Base-by-base conservation (phyloP, 37 sponge, comb jelly and placozoan genomes). In the Eunapius fragilis region DNA sequence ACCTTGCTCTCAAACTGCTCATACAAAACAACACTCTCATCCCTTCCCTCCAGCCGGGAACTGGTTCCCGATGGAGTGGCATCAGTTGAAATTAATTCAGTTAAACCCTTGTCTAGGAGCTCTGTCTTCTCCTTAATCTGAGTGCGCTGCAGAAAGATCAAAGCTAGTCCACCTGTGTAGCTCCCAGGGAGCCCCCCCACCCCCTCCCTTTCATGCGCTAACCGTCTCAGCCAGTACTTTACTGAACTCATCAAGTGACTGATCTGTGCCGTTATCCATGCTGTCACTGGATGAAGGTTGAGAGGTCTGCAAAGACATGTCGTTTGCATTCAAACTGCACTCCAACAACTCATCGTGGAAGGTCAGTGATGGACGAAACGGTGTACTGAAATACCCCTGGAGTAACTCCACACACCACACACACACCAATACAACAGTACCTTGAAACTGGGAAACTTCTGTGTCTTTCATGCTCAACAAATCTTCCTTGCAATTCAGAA, bases 261-360 rank as follows among this genome's bases (percentile, higher is more conserved):
- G 58, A 17, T 58, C 58, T 17, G 58, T n/a, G n/a, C n/a, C 58
- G 1, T 12, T 58, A 12, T 58, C 58, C 58, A 58, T 58, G 22
- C 58, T 58, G 58, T 58, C 58, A 10, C 58, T 17, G 22, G 58
- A 58, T 17, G 58, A 58, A 17, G 58, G 58, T 11, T 58, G 58
- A 17, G 58, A 58, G 14, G 58, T 58, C 58, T 58, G 58, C 58
- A 19, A 2, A 2, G 58, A 17, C 14, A 17, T 19, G 19, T 19
- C 14, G 17, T 0, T 58, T 1, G 22, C 58, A 58, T 17, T 58
- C 58, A 58, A 41, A 41, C 41, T 58, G 58, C 58, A 58, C 58
- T 58, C 80, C 69, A 80, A 3, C 69, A 85, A 69, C 31, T 85
- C 86, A 31, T 85, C 88, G 24, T 82, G 75, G 25, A 82, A 78